phyloP scores from a whole-genome alignment of 2,113 vertebrate genomes.

The Thalassoma bifasciatum region DNA sequence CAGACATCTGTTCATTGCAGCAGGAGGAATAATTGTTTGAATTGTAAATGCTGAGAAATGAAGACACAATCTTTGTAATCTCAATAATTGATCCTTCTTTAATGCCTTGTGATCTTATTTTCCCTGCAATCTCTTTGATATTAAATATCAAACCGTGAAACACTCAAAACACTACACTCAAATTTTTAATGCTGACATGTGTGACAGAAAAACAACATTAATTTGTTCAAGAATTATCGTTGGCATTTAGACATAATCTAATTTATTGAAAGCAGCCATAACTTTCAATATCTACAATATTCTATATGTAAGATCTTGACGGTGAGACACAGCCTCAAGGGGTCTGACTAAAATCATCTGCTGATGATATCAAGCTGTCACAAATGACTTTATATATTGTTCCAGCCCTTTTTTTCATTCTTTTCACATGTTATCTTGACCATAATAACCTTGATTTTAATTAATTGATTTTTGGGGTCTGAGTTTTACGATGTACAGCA shows the following conservation, averaged over 20 bases:
- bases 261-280: background rate
- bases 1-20: slow-evolving; percentile 13
- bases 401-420: background rate
- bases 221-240: background rate
- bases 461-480: too few relatives aligned
- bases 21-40: background rate
- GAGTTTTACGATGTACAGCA: too few relatives aligned
- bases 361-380: background rate
- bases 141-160: slow-evolving; percentile 22
- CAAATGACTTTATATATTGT: background rate
- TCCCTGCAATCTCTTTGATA: slow-evolving; percentile 6
- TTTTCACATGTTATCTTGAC: too few relatives aligned
- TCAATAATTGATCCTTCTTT: background rate
- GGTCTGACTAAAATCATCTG: background rate
- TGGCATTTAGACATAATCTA: background rate
- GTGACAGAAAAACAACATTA: background rate
- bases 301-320: background rate
- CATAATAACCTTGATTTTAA: too few relatives aligned
- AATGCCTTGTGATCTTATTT: background rate
- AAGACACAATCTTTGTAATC: too few relatives aligned
- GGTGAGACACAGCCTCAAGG: background rate
- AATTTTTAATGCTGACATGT: background rate
- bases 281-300: background rate
- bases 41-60: background rate
- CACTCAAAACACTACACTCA: background rate